Base-by-base conservation (phyloP, 2,797 vertebrate species). In the Channa striata region DNA sequence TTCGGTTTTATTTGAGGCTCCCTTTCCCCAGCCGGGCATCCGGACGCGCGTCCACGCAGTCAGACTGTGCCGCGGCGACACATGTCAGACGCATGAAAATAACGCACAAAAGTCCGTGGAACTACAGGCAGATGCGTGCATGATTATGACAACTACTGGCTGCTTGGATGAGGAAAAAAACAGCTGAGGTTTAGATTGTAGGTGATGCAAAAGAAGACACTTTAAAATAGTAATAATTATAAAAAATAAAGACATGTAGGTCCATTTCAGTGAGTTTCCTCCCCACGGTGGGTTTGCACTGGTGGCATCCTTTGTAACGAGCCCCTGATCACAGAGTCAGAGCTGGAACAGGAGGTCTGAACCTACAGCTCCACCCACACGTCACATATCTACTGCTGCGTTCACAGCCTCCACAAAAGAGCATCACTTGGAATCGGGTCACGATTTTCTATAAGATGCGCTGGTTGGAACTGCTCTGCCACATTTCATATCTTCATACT, bases 331-430 rank as follows among this genome's bases (percentile, higher is more conserved):
- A 73, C 69, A 72, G 68, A 89, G 74, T 72, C 61, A 64, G 84
- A 80, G 85, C 89, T 84, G 77, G 49, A 73, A 56, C 74, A 81
- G 79, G 83, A 80, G 81, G 80, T 87, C 86, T 85, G 83, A 83
- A 89, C 82, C 80, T n/a, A 70, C 89, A 80, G 87, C 93, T 93
- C 94, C 94, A 92, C 89, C 90, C 89, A 91, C 89, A 83, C 80
- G 74, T 80, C 73, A 68, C 74, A 68, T 16, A 60, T 53, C 47
- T 43, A 62, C 33, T 86, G 85, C 17, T 85, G 56, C 73, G 60
- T 82, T 71, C 65, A 62, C 36, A 46, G 56, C 42, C 79, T 78
- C 85, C 91, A 89, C 82, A 68, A 79, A 85, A 78, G 81, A 85
- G 87, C 73, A 68, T 81, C 51, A 21, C 47, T 66, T 33, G 42